A percentile compares a stretch with the other conserved stretches of the same genome.
Evolutionary conservation across 2,797 vertebrate genomes (phyloP).

Genomic region (Hybognathus amarus): DNA sequence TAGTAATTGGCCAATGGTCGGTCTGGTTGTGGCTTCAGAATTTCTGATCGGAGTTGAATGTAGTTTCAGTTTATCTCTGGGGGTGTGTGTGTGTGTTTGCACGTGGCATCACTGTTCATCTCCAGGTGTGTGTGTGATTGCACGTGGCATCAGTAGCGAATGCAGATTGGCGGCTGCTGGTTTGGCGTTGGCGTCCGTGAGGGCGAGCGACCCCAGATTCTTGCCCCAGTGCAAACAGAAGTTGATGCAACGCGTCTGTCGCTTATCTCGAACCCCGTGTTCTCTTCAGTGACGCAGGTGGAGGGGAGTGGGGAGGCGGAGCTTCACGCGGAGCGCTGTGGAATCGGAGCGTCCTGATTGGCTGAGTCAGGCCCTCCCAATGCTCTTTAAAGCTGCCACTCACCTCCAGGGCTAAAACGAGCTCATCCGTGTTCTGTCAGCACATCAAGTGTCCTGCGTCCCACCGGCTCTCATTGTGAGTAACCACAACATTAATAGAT

Average conservation of each 20-base stretch:
- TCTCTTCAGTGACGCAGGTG: constrained; percentile 57
- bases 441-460: background rate
- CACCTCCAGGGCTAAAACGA: constrained; percentile 70
- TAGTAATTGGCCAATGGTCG: background rate
- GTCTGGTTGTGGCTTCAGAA: background rate
- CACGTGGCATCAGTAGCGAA: background rate
- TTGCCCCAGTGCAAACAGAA: constrained; percentile 55
- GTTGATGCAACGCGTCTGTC: constrained; percentile 45
- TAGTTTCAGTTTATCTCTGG: constrained; percentile 1
- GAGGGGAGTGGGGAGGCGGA: background rate
- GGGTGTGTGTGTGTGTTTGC: background rate
- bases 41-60: background rate
- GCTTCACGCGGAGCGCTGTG: background rate
- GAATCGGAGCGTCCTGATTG: constrained; percentile 65
- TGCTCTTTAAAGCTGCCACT: constrained; percentile 70
- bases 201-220: constrained; percentile 10
- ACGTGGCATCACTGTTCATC: background rate
- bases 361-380: constrained; percentile 71
- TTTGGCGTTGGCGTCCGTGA: constrained; percentile 10
- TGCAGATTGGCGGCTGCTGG: constrained; percentile 29
- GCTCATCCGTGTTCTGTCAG: constrained; percentile 27
- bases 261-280: constrained; percentile 55
- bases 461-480: constrained; percentile 1
- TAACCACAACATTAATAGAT: constrained; percentile 10
- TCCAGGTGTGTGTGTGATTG: background rate